Percentiles rank a stretch among this genome's conserved stretches.
Conservation (phyloP, 1,140 invertebrate species). For the Zaprionus nigranus region DNA sequence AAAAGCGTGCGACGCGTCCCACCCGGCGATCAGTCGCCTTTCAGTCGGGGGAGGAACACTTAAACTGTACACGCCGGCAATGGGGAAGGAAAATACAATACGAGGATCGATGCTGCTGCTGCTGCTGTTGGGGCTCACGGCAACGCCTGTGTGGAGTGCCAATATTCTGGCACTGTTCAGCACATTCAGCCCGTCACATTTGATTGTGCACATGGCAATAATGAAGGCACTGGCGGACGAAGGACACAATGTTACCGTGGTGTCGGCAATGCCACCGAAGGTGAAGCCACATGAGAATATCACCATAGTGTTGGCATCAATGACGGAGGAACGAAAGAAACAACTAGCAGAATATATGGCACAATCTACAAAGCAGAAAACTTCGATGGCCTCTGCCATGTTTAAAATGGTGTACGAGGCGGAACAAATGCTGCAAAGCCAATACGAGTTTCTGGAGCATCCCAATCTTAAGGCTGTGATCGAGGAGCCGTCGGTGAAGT, state of each 20-base stretch:
- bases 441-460: constrained; percentile 41
- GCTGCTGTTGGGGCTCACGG: not conserved
- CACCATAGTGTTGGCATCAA: constrained; percentile 34
- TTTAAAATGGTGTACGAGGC: not conserved
- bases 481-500: constrained; percentile 40
- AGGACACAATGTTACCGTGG: constrained; percentile 65
- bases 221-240: constrained; percentile 43
- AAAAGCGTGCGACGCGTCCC: not conserved
- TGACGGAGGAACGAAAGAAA: not conserved
- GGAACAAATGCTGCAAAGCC: constrained; percentile 16
- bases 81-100: not conserved
- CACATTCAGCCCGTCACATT: constrained; percentile 56
- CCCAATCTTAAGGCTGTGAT: constrained; percentile 34
- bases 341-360: constrained; percentile 15
- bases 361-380: constrained; percentile 18
- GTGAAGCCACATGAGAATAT: constrained; percentile 48
- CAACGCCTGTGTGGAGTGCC: constrained; percentile 9
- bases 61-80: not conserved
- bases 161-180: constrained; percentile 61
- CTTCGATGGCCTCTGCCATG: constrained; percentile 8
- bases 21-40: not conserved
- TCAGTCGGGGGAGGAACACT: not conserved
- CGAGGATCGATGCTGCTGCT: not conserved
- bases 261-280: constrained; percentile 36
- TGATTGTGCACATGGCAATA: constrained; percentile 61